Conservation (phyloP, 2,113 vertebrate species). For the Ranitomeya imitator region DNA sequence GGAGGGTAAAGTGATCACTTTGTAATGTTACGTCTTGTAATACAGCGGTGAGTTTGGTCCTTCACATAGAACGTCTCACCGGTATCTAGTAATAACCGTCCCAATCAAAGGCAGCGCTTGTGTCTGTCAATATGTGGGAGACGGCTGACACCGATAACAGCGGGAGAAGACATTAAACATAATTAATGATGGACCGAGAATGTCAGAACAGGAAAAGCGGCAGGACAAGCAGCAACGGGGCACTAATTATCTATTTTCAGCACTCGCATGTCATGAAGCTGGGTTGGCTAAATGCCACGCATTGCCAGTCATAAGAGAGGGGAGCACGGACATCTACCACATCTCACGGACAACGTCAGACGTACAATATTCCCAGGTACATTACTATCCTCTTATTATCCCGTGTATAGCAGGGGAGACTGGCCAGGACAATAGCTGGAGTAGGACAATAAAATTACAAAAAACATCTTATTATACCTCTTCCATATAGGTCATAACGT, state of each 20-base stretch:
- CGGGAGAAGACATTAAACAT: conserved; percentile 56
- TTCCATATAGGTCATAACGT: too few species aligned
- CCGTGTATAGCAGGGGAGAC: not conserved
- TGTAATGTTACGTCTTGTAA: not conserved
- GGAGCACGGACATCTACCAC: conserved; percentile 38
- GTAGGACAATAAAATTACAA: too few species aligned
- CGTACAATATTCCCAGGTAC: not conserved
- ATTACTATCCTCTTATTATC: not conserved
- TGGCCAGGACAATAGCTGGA: not conserved
- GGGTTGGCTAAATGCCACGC: conserved; percentile 53
- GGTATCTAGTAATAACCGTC: conserved; percentile 3
- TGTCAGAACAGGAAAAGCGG: conserved; percentile 56
- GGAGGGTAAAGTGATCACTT: not conserved
- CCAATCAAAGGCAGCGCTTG: conserved; percentile 29
- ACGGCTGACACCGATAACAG: conserved; percentile 51
- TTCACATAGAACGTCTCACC: not conserved
- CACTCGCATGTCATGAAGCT: conserved; percentile 33
- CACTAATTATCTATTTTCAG: conserved; percentile 53
- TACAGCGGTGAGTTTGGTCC: not conserved
- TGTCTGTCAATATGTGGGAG: conserved; percentile 52
- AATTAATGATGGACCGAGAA: conserved; percentile 56
- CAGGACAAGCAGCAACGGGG: conserved; percentile 48
- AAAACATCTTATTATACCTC: too few species aligned
- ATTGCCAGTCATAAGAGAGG: conserved; percentile 37
- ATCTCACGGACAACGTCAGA: not conserved